Evolutionary conservation across 1,140 invertebrate genomes (phyloP).

Genomic region (Dinoponera quadriceps): DNA sequence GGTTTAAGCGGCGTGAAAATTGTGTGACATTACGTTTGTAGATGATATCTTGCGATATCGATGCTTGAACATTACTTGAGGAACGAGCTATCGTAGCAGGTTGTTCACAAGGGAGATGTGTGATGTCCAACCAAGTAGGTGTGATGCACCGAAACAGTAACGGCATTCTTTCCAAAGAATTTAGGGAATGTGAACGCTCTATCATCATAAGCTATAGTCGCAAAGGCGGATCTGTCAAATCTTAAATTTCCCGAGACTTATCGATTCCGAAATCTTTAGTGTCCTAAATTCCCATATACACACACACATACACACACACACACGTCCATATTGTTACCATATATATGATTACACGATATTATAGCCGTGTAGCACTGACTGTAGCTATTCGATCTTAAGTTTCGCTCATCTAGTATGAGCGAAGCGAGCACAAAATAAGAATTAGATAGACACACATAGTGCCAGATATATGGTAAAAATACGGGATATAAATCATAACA

Average conservation of each 20-base stretch:
- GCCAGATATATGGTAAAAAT: conserved; percentile 22
- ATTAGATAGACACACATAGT: background rate
- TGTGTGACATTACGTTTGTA: conserved; percentile 18
- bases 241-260: background rate
- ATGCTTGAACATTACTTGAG: conserved; percentile 11
- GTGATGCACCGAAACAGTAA: background rate
- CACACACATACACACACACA: no score
- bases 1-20: conserved; percentile 4
- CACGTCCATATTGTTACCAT: background rate
- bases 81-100: conserved; percentile 2
- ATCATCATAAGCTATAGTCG: background rate
- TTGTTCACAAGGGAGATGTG: background rate
- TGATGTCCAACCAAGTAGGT: background rate
- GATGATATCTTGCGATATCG: conserved; percentile 12
- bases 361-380: background rate
- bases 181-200: background rate
- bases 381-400: background rate
- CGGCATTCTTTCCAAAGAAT: conserved; percentile 1
- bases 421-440: conserved; percentile 6
- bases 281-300: background rate
- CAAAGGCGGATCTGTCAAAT: conserved; percentile 1
- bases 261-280: conserved; percentile 4
- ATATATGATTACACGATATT: background rate
- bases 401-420: background rate
- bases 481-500: background rate